Base-by-base conservation (phyloP, 2,797 vertebrate species). In the Denticeps clupeoides region DNA sequence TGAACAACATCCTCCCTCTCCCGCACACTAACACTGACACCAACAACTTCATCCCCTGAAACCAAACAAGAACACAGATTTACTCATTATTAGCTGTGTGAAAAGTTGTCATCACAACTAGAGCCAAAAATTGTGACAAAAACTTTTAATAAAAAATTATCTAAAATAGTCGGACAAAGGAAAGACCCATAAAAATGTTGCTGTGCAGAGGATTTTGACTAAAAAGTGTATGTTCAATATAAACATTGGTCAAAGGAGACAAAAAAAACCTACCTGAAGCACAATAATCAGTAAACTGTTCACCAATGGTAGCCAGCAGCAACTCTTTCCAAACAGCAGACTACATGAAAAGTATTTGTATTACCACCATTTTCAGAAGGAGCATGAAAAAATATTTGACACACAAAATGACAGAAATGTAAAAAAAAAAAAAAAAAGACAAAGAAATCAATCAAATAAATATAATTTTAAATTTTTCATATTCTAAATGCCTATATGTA, bases 11-110 rank as follows among this genome's bases (percentile, higher is more conserved):
- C 91, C 49, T 97, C 93, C 58, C 87, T 74, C 65, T 95, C 91
- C 56, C 89, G 79, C 15, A 98, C 72, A 1, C 93, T 95, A 71
- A 97, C 82, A 3, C 93, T 97, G 27, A 96, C 88, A 2, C 93
- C 93, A 28, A 93, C 87, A 1, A 98, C 88, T 77, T 98, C 93
- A 50, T 97, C 93, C 41, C 88, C 94, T 98, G 74, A 19, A 53
- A 61, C 27, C 5, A 48, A 15, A 9, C 15, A 32, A n/a, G n/a
- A n/a, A 51, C 16, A 40, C 5, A 46, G 16, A 3, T 5, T n/a
- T n/a, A n/a, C n/a, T n/a, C n/a, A n/a, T n/a, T n/a, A n/a, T n/a
- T n/a, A n/a, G n/a, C n/a, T n/a, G n/a, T n/a, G n/a, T n/a, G n/a
- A n/a, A n/a, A n/a, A n/a, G n/a, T n/a, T n/a, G n/a, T n/a, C n/a